Evolutionary conservation across 2,113 vertebrate species (phyloP).

Genomic region (Gambusia affinis): DNA sequence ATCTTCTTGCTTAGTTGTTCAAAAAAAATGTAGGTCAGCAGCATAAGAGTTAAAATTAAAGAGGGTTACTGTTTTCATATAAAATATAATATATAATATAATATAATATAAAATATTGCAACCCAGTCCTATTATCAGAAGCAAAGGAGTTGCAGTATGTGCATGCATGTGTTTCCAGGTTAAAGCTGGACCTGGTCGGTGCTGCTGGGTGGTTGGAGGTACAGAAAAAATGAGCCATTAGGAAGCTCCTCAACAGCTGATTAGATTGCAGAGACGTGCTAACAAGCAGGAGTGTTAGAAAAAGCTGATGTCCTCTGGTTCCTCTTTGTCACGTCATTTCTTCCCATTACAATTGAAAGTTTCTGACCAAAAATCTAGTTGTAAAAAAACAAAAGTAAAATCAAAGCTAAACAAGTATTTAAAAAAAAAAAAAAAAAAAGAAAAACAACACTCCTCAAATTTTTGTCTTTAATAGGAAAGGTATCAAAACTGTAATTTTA

Average conservation of each 20-base stretch:
- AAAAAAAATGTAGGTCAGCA: slow-evolving; percentile 30
- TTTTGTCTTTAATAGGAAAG: too few relatives aligned
- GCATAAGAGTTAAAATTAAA: slow-evolving; percentile 55
- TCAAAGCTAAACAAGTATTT: not conserved
- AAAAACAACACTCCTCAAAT: too few relatives aligned
- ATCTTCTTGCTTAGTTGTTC: slow-evolving; percentile 14
- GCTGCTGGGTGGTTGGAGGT: slow-evolving; percentile 63
- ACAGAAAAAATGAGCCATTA: slow-evolving; percentile 75
- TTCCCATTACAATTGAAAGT: not conserved
- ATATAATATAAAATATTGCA: slow-evolving; percentile 72
- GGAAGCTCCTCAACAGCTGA: slow-evolving; percentile 68
- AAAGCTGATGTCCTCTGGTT: slow-evolving; percentile 25
- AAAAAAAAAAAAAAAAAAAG: too few relatives aligned
- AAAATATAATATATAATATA: too few relatives aligned
- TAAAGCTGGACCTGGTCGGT: slow-evolving; percentile 54
- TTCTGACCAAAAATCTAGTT: not conserved
- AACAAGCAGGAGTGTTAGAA: slow-evolving; percentile 73
- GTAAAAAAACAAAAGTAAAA: slow-evolving; percentile 8
- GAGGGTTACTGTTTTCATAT: slow-evolving; percentile 69
- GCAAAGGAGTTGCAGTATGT: slow-evolving; percentile 74
- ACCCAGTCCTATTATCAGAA: slow-evolving; percentile 77
- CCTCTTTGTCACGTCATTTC: not conserved
- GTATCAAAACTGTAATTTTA: not conserved
- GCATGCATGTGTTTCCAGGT: slow-evolving; percentile 66
- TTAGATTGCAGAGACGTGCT: slow-evolving; percentile 79